Conservation (phyloP, 2,113 vertebrate species). For the Mormyrus iriodes region DNA sequence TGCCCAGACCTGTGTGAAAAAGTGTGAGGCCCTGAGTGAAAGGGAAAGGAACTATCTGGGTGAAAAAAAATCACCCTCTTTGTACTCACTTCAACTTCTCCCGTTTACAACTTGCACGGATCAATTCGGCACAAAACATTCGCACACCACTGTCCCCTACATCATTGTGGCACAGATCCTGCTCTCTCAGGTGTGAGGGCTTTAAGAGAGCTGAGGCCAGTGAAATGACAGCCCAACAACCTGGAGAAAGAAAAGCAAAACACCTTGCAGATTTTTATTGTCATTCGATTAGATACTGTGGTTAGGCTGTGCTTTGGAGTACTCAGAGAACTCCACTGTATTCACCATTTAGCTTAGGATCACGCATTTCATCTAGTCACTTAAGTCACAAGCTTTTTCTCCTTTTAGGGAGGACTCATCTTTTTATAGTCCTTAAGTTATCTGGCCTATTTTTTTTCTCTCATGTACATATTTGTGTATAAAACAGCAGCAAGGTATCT, state of each 20-base stretch:
- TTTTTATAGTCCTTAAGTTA: neutral
- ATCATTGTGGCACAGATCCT: constrained; percentile 3
- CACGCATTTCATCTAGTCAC: neutral
- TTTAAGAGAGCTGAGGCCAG: constrained; percentile 9
- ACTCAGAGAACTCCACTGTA: too few species aligned
- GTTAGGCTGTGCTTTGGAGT: neutral
- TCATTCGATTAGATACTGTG: neutral
- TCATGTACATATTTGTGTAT: neutral
- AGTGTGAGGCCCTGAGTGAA: neutral
- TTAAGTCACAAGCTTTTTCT: neutral
- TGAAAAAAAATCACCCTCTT: neutral
- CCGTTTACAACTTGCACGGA: neutral
- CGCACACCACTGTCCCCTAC: neutral
- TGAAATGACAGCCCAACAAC: neutral
- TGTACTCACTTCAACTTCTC: neutral
- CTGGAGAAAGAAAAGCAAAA: neutral
- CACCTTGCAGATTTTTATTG: neutral
- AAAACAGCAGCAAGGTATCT: constrained; percentile 33
- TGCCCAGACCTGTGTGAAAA: neutral
- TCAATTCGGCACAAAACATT: neutral
- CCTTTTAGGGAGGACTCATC: neutral
- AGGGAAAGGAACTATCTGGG: neutral
- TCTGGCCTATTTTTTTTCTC: constrained; percentile 1
- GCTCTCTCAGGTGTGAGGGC: constrained; percentile 17
- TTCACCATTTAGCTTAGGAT: neutral